Evolutionary conservation across 2,113 vertebrate genomes (phyloP), one percentile per base, ranked within the genome.

Genomic region (Saguinus imperator): DNA sequence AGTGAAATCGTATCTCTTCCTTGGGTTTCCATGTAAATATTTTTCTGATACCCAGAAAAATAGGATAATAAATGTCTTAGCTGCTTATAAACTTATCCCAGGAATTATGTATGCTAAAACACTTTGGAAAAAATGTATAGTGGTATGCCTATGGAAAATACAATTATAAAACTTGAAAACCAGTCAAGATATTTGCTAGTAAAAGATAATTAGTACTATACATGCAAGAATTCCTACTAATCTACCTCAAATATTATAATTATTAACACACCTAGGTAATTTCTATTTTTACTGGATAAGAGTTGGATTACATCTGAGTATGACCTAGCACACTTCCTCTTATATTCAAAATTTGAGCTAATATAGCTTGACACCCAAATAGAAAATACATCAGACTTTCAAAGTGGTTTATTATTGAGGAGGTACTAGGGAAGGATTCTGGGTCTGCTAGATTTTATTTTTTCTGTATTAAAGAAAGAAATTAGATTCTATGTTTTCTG

Each of bases 331-430:
- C 32, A 14, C 75, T 40, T 43, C 16, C 64, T 92, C 37, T 66
- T 84, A 27, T 37, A 90, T 95, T 93, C 96, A 94, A 94, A 94
- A 94, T 94, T 82, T 90, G 82, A 76, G 32, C 7, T 91, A 90
- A 93, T 64, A 20, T 37, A 27, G 4, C n/a, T 40, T 93, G 82
- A 83, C 29, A 64, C 37, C 5, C 14, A 45, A 86, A 72, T 37
- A 89, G 48, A 94, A 80, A 84, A 92, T 29, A 43, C 1, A 66
- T 6, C 11, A 92, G 32, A 77, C 8, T 80, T 87, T 73, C 48
- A 88, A 92, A 48, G 43, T 66, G 23, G 23, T 89, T 96, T 94
- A 37, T 45, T 79, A 29, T 75, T 95, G 23, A 85, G 61, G 48
- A 75, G 21, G 17, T 50, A 89, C 25, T 70, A 68, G 12, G 52